These are phyloP conservation scores for Trachelipus rathkii DNA, from an alignment of 1,140 invertebrate genomes.

Conservation along the genomic window DNA sequence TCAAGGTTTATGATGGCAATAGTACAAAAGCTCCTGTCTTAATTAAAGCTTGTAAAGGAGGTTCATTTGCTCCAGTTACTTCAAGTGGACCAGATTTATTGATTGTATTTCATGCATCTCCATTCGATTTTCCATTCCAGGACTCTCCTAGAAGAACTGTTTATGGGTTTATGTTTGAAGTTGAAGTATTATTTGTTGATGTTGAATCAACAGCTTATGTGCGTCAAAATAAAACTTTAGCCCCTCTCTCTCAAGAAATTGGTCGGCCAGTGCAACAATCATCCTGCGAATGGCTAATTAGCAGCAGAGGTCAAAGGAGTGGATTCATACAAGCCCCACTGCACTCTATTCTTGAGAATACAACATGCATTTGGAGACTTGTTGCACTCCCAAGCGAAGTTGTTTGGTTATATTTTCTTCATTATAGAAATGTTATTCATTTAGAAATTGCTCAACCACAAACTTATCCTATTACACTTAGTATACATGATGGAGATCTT, in stretches of 20 bases:
- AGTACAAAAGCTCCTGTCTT: conserved; percentile 80
- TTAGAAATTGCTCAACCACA: conserved; percentile 37
- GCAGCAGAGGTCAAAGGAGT: conserved; percentile 34
- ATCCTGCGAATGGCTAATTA: conserved; percentile 34
- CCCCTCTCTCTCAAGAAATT: neutral
- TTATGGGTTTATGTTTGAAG: conserved; percentile 79
- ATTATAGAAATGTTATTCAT: conserved; percentile 41
- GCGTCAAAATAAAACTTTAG: conserved; percentile 25
- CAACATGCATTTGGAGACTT: conserved; percentile 40
- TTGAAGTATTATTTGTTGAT: conserved; percentile 65
- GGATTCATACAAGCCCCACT: conserved; percentile 40
- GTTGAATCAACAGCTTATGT: conserved; percentile 43
- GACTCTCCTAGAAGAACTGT: conserved; percentile 54
- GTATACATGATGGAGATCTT: conserved; percentile 33
- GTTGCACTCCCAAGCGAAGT: conserved; percentile 33
- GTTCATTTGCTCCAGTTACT: conserved; percentile 72
- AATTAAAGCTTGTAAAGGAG: conserved; percentile 81
- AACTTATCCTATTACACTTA: conserved; percentile 37
- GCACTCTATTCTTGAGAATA: conserved; percentile 42
- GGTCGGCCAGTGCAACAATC: neutral
- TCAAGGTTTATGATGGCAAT: conserved; percentile 84
- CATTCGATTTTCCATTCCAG: conserved; percentile 71
- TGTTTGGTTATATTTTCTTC: conserved; percentile 45
- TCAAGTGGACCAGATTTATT: conserved; percentile 79
- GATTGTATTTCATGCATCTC: conserved; percentile 81